A percentile compares a stretch with the other conserved stretches of the same genome.
Evolutionary conservation across 2,797 vertebrate species (phyloP).

Genomic region (Hemitrygon akajei): DNA sequence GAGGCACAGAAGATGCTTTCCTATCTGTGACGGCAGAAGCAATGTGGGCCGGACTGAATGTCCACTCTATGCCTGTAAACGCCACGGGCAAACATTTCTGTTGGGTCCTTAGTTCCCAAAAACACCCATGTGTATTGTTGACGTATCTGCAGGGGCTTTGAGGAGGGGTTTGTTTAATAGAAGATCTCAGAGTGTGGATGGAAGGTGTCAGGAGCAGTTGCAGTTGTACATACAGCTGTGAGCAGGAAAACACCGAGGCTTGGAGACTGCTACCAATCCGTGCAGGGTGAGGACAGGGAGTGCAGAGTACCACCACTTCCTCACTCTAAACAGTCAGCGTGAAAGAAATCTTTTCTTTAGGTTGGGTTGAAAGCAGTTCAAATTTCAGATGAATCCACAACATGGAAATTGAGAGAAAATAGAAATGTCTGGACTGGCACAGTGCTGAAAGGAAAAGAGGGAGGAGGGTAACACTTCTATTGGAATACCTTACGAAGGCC

Average conservation of each 20-base stretch:
- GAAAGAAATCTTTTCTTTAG: conserved; percentile 24
- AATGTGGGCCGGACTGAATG: not conserved
- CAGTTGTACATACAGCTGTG: not conserved
- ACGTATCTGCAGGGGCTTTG: not conserved
- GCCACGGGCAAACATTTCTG: not conserved
- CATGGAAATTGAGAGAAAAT: not conserved
- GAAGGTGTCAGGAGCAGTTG: not conserved
- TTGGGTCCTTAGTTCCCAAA: not conserved
- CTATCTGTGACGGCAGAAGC: not conserved
- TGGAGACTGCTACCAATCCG: not conserved
- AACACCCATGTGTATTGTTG: not conserved
- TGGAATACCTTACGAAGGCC: not conserved
- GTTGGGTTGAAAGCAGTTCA: not conserved
- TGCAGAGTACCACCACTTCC: conserved; percentile 18
- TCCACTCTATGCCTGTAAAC: not conserved
- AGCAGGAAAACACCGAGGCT: conserved; percentile 1
- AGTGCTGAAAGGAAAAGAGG: not conserved
- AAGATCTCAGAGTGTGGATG: not conserved
- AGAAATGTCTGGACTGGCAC: not conserved
- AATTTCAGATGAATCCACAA: not conserved
- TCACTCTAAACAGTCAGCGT: not conserved
- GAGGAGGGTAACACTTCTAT: not conserved
- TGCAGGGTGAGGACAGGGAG: not conserved
- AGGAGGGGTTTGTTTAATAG: not conserved
- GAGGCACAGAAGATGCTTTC: not conserved